Evolutionary conservation across 2,888 invertebrate species (phyloP).

Genomic region (Rhyacophila evoluta): DNA sequence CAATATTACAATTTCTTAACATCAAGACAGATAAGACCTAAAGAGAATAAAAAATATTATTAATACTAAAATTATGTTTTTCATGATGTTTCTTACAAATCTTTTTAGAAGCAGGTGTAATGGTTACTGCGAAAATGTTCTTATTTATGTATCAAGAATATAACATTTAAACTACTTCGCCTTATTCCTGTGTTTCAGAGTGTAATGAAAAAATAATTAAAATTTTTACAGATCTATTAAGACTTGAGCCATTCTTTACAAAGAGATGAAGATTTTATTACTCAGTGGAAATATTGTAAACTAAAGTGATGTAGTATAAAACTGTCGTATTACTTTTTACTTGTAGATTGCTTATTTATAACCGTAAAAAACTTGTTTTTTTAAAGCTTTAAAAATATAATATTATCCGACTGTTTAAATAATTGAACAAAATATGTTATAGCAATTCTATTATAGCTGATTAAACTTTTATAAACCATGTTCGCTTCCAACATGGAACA

Average conservation of each 20-base stretch:
- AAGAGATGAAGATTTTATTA: neutral
- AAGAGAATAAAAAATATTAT: too few relatives aligned
- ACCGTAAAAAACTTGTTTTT: neutral
- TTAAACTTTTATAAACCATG: too few relatives aligned
- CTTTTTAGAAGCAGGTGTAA: neutral
- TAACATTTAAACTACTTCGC: neutral
- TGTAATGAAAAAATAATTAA: conserved; percentile 13
- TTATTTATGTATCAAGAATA: conserved; percentile 2
- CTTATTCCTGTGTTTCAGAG: neutral
- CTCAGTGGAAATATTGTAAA: neutral
- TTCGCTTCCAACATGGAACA: too few relatives aligned
- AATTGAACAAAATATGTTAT: too few relatives aligned
- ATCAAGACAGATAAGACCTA: too few relatives aligned
- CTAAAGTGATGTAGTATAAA: neutral
- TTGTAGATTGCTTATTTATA: neutral
- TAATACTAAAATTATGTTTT: too few relatives aligned
- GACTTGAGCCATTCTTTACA: neutral
- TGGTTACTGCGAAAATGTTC: neutral
- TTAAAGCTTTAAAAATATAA: neutral
- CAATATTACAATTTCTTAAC: too few relatives aligned
- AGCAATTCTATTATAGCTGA: too few relatives aligned
- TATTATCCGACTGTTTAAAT: too few relatives aligned
- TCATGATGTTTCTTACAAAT: neutral
- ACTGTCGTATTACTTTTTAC: too few relatives aligned
- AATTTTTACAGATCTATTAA: neutral